Evolutionary conservation across 2,113 vertebrate genomes (phyloP).

Genomic region (Thymallus thymallus): DNA sequence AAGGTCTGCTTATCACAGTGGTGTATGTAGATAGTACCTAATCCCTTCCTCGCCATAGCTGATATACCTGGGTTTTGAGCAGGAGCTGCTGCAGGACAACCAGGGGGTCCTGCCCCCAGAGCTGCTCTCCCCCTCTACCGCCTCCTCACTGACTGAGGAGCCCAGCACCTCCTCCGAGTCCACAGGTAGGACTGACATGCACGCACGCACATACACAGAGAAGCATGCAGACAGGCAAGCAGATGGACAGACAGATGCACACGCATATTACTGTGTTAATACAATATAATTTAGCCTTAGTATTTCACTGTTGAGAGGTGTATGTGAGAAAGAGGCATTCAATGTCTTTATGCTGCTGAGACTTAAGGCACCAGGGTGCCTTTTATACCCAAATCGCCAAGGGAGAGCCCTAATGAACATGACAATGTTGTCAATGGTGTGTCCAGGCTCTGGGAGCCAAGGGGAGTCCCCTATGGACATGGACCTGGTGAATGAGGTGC

Average conservation of each 20-base stretch:
- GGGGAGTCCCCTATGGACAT: slow-evolving; percentile 79
- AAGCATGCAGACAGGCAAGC: background rate
- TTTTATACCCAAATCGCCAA: no score
- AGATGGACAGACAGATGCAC: background rate
- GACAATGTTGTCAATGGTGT: background rate
- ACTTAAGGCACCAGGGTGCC: no score
- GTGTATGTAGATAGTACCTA: background rate
- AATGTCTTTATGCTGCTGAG: background rate
- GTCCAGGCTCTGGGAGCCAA: slow-evolving; percentile 71
- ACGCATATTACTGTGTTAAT: slow-evolving; percentile 50
- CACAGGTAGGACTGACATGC: slow-evolving; percentile 48
- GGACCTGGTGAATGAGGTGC: slow-evolving; percentile 86
- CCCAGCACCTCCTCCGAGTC: slow-evolving; percentile 75
- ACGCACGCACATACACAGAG: background rate
- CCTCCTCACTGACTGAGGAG: slow-evolving; percentile 73
- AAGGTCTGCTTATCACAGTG: no score
- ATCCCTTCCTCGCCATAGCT: slow-evolving; percentile 66
- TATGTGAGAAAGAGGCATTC: slow-evolving; percentile 15
- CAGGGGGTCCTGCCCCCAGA: slow-evolving; percentile 77
- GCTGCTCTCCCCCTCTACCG: slow-evolving; percentile 55
- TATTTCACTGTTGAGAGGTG: no score
- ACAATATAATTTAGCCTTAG: no score
- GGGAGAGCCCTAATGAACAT: background rate
- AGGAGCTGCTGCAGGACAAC: slow-evolving; percentile 78
- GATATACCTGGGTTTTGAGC: slow-evolving; percentile 83